A percentile compares a stretch with the other conserved stretches of the same genome.
These are phyloP conservation scores for Menidia beryllina DNA, from an alignment of 2,113 vertebrate genomes.

Conservation along the genomic window DNA sequence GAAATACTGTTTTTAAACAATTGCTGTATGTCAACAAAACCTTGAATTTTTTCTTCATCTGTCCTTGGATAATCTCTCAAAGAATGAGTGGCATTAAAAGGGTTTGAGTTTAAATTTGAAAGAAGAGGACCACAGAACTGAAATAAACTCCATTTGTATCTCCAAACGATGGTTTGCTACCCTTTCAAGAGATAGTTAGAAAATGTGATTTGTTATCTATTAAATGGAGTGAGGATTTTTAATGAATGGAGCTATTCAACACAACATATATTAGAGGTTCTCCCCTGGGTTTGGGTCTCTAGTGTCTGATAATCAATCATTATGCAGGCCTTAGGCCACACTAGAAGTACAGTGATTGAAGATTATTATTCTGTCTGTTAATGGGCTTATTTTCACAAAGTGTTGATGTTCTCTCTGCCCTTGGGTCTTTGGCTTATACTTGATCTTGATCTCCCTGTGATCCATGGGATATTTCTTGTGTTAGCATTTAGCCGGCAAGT, in stretches of 20 bases:
- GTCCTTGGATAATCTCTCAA: not conserved
- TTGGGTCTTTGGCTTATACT: slow-evolving; percentile 4
- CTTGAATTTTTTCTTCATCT: not conserved
- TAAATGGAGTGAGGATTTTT: slow-evolving; percentile 24
- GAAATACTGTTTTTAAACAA: not conserved
- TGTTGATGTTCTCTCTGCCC: slow-evolving; percentile 26
- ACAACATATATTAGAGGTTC: slow-evolving; percentile 38
- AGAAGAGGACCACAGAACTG: not conserved
- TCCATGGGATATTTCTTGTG: slow-evolving; percentile 2
- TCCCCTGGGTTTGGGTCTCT: slow-evolving; percentile 44
- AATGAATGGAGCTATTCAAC: slow-evolving; percentile 51
- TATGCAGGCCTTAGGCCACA: slow-evolving; percentile 42
- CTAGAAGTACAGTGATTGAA: slow-evolving; percentile 45
- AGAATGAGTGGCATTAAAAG: not conserved
- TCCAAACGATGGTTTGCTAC: not conserved
- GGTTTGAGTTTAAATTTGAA: not conserved
- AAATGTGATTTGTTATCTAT: slow-evolving; percentile 50
- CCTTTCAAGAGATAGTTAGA: not conserved
- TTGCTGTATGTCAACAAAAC: not conserved
- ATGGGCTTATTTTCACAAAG: slow-evolving; percentile 50
- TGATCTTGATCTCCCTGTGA: slow-evolving; percentile 11
- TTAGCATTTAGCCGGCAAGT: not conserved
- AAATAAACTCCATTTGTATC: not conserved
- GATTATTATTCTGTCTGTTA: slow-evolving; percentile 49
- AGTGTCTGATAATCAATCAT: slow-evolving; percentile 54